Base-by-base conservation (phyloP, 2,797 vertebrate genomes). In the Spea hammondii region DNA sequence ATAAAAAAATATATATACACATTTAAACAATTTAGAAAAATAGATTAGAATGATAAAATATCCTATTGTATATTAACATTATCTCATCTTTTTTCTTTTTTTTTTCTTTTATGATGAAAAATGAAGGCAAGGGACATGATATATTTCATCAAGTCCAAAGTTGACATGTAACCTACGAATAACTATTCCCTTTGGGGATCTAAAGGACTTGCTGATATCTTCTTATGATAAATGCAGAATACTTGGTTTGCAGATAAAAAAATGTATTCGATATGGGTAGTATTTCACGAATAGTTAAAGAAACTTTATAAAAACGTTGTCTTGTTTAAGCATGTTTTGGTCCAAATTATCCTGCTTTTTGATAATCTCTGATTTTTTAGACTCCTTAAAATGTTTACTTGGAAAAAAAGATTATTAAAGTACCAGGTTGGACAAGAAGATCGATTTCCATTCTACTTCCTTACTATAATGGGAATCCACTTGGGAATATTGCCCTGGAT, bases 401-500 rank as follows among this genome's bases (percentile, higher is more conserved):
- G 8, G 59, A 62, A 6, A 62, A 57, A 57, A 11, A 57, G 5
- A 59, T 12, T 12, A 12, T 59, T n/a, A 62, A 32, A 17, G 32
- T 17, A 62, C 14, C 14, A 6, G 5, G 5, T 17, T 62, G n/a
- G 59, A 1, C 59, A 17, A 10, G n/a, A 59, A 62, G 59, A 62
- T 3, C 59, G 14, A 62, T 62, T 62, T 62, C 59, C 32, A 62
- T 62, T 17, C n/a, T 44, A 44, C n/a, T 6, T 32, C 59, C 10
- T 62, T 62, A 14, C 59, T 62, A 62, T 17, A 17, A 6, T 62
- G 59, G n/a, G 59, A 62, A 62, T 62, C 12, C 59, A 62, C 14
- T 17, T 62, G 14, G 14, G 59, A 62, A 62, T 17, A 62, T 44
- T 62, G 59, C 59, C 59, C 59, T 62, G 59, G 59, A 62, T 62